These are phyloP conservation scores for Marronus borbonicus DNA, from an alignment of 2,888 invertebrate species.

Conservation along the genomic window DNA sequence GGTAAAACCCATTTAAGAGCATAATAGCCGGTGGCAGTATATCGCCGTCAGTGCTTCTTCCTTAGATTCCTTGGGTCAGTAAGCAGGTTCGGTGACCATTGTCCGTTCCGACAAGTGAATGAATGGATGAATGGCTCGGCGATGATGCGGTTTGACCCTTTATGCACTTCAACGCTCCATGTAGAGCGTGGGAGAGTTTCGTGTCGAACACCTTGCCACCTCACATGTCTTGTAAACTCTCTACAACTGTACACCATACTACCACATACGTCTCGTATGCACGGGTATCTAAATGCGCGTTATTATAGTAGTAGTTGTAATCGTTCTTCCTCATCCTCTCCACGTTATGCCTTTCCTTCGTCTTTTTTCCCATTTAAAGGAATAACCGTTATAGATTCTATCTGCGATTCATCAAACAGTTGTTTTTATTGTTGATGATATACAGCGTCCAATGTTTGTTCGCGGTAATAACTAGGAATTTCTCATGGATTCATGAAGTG, in stretches of 20 bases:
- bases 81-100: constrained; percentile 60
- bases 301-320: not conserved
- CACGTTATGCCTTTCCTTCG: constrained; percentile 13
- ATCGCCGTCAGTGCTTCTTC: constrained; percentile 48
- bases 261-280: not conserved
- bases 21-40: constrained; percentile 53
- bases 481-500: constrained; percentile 15
- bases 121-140: constrained; percentile 53
- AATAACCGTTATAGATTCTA: constrained; percentile 43
- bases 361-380: constrained; percentile 35
- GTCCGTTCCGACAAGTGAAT: constrained; percentile 58
- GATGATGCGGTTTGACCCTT: constrained; percentile 57
- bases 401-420: constrained; percentile 39
- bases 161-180: constrained; percentile 66
- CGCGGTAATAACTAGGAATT: constrained; percentile 2
- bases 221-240: constrained; percentile 37
- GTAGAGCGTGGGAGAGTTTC: constrained; percentile 73
- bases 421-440: constrained; percentile 14
- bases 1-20: constrained; percentile 56
- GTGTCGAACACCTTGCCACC: constrained; percentile 67
- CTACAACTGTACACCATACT: not conserved
- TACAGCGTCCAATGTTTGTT: not conserved
- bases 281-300: not conserved
- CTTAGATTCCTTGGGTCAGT: constrained; percentile 53
- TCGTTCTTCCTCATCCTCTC: constrained; percentile 30